Evolutionary conservation across 1,140 invertebrate genomes (phyloP).

Genomic region (Euura lappo): DNA sequence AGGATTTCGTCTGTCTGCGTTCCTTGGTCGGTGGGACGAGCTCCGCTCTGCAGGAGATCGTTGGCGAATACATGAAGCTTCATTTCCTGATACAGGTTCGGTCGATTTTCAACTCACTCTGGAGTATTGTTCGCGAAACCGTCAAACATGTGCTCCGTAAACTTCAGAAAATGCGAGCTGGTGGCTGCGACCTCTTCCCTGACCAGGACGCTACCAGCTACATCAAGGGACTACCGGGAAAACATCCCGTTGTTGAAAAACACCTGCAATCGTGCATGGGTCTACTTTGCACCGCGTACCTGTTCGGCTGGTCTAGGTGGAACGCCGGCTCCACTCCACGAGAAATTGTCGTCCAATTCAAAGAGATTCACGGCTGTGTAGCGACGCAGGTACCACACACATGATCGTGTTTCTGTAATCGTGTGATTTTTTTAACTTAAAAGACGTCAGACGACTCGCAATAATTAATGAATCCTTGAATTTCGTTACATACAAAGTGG

Average conservation of each 20-base stretch:
- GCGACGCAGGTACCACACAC: conserved; percentile 39
- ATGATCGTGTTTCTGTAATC: neutral
- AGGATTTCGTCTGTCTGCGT: conserved; percentile 63
- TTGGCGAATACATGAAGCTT: conserved; percentile 64
- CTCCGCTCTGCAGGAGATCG: conserved; percentile 60
- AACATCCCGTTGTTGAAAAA: conserved; percentile 77
- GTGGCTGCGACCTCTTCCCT: conserved; percentile 91
- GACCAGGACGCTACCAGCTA: conserved; percentile 84
- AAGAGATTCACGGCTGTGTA: conserved; percentile 67
- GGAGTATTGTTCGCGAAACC: conserved; percentile 8
- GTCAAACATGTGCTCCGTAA: neutral
- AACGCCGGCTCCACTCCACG: conserved; percentile 68
- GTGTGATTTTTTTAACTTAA: neutral
- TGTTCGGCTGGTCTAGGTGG: conserved; percentile 91
- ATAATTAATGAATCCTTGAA: neutral
- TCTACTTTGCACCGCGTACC: conserved; percentile 73
- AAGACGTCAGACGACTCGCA: conserved; percentile 3
- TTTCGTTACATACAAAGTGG: neutral
- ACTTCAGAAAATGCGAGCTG: conserved; percentile 69
- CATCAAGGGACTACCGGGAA: conserved; percentile 75
- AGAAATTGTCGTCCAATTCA: conserved; percentile 75
- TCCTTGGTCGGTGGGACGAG: conserved; percentile 66
- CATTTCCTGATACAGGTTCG: conserved; percentile 61
- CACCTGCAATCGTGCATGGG: conserved; percentile 87
- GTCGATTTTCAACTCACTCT: neutral